Evolutionary conservation across 2,888 invertebrate genomes (phyloP), one percentile per base, ranked within the genome.

Genomic region (Laothoe populi): DNA sequence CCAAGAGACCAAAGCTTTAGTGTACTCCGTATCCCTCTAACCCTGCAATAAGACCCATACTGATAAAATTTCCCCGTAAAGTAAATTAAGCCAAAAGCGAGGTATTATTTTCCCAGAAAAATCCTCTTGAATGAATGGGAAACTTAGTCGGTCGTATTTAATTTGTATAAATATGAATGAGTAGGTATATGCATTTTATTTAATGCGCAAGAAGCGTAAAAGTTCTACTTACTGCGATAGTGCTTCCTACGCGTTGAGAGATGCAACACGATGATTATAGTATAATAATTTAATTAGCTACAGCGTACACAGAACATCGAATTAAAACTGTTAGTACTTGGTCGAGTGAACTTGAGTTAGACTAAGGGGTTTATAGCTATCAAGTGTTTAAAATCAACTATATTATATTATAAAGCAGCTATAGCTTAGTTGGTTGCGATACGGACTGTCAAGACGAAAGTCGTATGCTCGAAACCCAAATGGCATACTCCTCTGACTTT

Each of bases 241-340:
- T 16, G 53, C 23, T 35, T 53, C 35, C 53, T 53, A 48, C 46
- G 46, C 23, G 26, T 49, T 49, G 44, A 44, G 44, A 53, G 35
- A 53, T 53, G 19, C 53, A 31, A 19, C 46, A 24, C 13, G 24
- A 35, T 31, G 53, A 53, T 53, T 53, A 53, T 7, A 31, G 31
- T 35, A 31, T 53, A 53, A 53, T 53, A 53, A 53, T 53, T 53
- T 53, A 53, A 35, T 53, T 35, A 53, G 53, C 35, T 53, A 11
- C 10, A 42, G 16, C 35, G 31, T 19, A 19, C 31, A 11, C 31
- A 35, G 11, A 11, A 16, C 11, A 11, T 53, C 31, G 31, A 10
- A 16, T 31, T 46, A 23, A 49, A 13, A n/a, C 8, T 8, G 16
- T 49, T 31, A 49, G 31, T 16, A 16, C n/a, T 16, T 16, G 26